These are phyloP conservation scores for Bombus soroeensis DNA, from an alignment of 1,140 invertebrate species.

Conservation along the genomic window DNA sequence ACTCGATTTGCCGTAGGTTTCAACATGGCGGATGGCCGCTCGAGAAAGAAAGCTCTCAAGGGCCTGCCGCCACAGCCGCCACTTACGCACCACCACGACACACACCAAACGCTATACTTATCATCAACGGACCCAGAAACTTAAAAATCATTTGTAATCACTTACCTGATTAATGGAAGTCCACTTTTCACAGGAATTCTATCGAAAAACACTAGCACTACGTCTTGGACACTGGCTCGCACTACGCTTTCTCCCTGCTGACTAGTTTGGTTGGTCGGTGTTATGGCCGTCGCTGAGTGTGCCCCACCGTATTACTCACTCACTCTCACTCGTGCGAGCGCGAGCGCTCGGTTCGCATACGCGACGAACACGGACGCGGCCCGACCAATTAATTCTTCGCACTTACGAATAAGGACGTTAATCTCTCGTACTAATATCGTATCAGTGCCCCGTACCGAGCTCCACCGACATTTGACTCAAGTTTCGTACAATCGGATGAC, in stretches of 20 bases:
- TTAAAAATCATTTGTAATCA: conserved; percentile 59
- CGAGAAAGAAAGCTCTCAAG: conserved; percentile 81
- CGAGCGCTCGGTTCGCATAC: conserved; percentile 66
- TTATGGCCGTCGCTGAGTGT: conserved; percentile 80
- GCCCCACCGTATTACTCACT: conserved; percentile 73
- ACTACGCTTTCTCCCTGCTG: conserved; percentile 77
- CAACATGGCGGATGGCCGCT: conserved; percentile 83
- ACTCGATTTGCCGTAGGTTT: conserved; percentile 77
- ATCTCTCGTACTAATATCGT: conserved; percentile 61
- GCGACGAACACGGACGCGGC: conserved; percentile 65
- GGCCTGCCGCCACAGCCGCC: conserved; percentile 67
- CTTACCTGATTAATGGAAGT: conserved; percentile 77
- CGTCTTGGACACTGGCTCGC: conserved; percentile 64
- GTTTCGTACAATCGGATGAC: conserved; percentile 67
- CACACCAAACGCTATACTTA: conserved; percentile 63
- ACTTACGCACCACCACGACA: conserved; percentile 56
- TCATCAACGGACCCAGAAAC: conserved; percentile 25
- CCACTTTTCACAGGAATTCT: conserved; percentile 72
- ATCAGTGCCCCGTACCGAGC: conserved; percentile 72
- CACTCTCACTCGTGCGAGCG: conserved; percentile 73
- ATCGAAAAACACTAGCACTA: conserved; percentile 77
- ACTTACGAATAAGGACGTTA: conserved; percentile 40
- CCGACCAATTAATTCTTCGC: conserved; percentile 51
- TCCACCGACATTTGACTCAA: conserved; percentile 68
- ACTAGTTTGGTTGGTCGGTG: conserved; percentile 78